These are phyloP conservation scores for Aythya baeri DNA, from an alignment of 2,113 vertebrate species.

Conservation along the genomic window DNA sequence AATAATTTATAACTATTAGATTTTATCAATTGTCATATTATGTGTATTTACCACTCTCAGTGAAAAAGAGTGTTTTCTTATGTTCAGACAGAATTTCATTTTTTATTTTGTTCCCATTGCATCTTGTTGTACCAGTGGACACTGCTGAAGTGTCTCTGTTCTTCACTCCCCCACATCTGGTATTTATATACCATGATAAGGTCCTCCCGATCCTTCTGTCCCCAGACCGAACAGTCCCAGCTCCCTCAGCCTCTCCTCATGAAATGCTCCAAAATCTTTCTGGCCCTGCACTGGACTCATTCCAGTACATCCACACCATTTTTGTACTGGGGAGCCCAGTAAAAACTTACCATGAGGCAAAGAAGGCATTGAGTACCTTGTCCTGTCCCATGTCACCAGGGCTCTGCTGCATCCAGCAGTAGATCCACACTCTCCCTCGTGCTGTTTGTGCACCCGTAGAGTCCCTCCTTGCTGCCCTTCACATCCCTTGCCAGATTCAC, in stretches of 20 bases:
- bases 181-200: background rate
- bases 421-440: background rate
- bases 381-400: background rate
- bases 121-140: background rate
- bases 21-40: no score
- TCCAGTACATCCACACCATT: fast-evolving
- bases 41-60: background rate
- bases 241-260: background rate
- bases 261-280: background rate
- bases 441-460: background rate
- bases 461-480: background rate
- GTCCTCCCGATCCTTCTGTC: background rate
- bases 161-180: background rate
- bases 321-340: background rate
- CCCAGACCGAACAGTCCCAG: background rate
- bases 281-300: background rate
- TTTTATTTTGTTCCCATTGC: background rate
- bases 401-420: background rate
- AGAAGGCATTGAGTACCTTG: background rate
- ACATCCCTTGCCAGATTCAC: background rate
- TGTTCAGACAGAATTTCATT: background rate
- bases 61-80: background rate
- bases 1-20: no score
- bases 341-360: background rate
- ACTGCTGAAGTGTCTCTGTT: background rate